phyloP scores from a whole-genome alignment of 2,113 vertebrate species.

The Tursiops truncatus region DNA sequence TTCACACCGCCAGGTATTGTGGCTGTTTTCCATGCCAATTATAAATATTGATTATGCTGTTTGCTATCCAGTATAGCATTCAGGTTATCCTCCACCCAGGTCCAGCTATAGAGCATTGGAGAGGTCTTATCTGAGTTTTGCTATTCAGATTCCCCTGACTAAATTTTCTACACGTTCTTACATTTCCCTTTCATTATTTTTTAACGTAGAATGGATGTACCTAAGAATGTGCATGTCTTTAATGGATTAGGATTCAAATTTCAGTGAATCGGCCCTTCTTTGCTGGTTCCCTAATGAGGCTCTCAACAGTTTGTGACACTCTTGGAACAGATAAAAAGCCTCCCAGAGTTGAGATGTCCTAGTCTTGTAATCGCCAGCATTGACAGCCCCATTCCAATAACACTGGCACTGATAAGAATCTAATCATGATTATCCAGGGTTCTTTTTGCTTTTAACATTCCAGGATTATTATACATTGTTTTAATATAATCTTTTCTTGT shows the following conservation, averaged over 20 bases:
- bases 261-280: no score
- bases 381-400: accelerated
- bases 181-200: background rate
- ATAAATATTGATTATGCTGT: accelerated
- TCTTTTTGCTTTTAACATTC: background rate
- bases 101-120: background rate
- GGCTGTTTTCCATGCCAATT: background rate
- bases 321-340: accelerated
- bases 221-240: background rate
- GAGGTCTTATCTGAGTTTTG: background rate
- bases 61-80: accelerated
- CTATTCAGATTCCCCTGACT: background rate
- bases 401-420: background rate
- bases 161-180: background rate
- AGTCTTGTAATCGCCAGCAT: accelerated
- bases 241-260: background rate
- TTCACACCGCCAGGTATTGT: no score
- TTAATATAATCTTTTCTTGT: background rate
- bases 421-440: background rate
- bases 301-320: accelerated
- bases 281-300: background rate
- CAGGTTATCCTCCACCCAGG: accelerated
- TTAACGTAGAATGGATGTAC: accelerated
- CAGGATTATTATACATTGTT: background rate
- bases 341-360: accelerated